These are phyloP conservation scores for Ectropis grisescens DNA, from an alignment of 1,140 invertebrate species.

Conservation along the genomic window DNA sequence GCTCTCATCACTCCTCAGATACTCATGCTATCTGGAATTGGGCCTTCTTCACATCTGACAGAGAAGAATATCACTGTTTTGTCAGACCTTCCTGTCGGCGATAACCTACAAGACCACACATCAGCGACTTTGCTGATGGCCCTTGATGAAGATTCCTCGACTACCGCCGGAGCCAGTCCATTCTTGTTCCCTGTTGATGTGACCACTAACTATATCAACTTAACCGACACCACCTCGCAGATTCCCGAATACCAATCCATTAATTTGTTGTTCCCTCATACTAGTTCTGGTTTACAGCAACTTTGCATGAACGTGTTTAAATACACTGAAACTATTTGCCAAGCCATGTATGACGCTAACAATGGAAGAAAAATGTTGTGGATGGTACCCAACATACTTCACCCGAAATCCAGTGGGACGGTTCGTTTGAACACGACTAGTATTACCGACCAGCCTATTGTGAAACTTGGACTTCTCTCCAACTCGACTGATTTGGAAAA, in stretches of 20 bases:
- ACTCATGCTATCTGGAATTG: conserved; percentile 5
- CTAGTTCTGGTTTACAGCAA: conserved; percentile 2
- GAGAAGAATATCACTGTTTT: conserved; percentile 1
- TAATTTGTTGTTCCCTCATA: conserved; percentile 6
- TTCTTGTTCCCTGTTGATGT: conserved; percentile 1
- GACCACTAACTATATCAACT: conserved; percentile 1
- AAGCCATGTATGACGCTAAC: neutral
- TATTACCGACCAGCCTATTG: conserved; percentile 45
- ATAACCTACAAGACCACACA: conserved; percentile 3
- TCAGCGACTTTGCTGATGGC: neutral
- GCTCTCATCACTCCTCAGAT: conserved; percentile 5
- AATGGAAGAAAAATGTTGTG: neutral
- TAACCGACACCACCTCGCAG: too few species aligned
- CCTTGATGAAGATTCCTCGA: neutral
- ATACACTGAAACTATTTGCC: conserved; percentile 3
- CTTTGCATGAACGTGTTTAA: conserved; percentile 3
- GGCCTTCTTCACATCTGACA: neutral
- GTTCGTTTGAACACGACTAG: conserved; percentile 58
- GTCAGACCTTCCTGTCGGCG: conserved; percentile 4
- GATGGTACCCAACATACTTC: conserved; percentile 70
- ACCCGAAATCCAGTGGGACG: conserved; percentile 66
- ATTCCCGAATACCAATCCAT: conserved; percentile 5
- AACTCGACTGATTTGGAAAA: conserved; percentile 11
- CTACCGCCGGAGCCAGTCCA: neutral
- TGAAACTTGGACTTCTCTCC: conserved; percentile 1